phyloP scores from a whole-genome alignment of 2,797 vertebrate species.

The Rhynchotus rufescens region DNA sequence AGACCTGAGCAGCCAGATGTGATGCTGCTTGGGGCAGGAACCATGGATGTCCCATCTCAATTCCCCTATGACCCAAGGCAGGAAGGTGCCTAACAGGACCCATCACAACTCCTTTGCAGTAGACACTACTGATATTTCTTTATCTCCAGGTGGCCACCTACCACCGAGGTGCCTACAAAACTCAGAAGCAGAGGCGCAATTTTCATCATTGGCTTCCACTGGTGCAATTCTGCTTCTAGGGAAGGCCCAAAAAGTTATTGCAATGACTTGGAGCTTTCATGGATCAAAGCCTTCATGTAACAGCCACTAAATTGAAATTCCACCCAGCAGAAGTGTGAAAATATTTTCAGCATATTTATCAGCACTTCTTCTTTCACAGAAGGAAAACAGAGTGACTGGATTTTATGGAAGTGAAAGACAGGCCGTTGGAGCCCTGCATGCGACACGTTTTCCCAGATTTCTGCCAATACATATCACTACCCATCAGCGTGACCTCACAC shows the following conservation, averaged over 20 bases:
- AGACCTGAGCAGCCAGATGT: background rate
- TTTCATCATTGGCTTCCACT: background rate
- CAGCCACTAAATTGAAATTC: conserved; percentile 36
- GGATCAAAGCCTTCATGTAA: conserved; percentile 10
- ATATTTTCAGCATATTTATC: conserved; percentile 65
- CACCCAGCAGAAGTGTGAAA: conserved; percentile 47
- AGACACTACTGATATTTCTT: background rate
- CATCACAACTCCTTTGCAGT: background rate
- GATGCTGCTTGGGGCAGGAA: background rate
- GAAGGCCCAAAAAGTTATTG: background rate
- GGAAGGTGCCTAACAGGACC: background rate
- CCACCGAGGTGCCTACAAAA: background rate
- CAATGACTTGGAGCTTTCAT: background rate
- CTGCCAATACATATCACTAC: conserved; percentile 47
- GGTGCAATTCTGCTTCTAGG: background rate
- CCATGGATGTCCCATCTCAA: background rate
- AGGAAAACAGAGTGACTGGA: background rate
- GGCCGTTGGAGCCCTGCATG: background rate
- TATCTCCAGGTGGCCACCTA: background rate
- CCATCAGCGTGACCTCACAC: background rate
- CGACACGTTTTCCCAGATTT: conserved; percentile 25
- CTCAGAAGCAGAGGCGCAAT: background rate
- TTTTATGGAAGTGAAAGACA: conserved; percentile 19
- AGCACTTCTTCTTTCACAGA: conserved; percentile 43
- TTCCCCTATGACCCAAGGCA: background rate